Percentiles rank a stretch among this genome's conserved stretches.
Conservation (phyloP, 1,140 invertebrate species). For the Manduca sexta region DNA sequence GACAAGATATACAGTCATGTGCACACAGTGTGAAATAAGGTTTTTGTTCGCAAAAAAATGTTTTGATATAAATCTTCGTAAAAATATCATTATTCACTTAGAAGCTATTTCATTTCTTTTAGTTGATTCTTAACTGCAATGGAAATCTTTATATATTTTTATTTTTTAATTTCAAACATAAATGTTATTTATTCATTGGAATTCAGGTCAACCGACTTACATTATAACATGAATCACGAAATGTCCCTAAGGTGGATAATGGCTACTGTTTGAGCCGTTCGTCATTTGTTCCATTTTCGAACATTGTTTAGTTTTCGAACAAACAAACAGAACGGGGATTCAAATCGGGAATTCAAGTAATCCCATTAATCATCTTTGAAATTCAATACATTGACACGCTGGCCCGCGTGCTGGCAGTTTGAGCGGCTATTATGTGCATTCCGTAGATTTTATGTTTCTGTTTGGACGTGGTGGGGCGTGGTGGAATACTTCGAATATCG, state of each 20-base stretch:
- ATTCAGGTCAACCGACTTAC: not conserved
- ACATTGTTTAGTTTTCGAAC: conserved; percentile 8
- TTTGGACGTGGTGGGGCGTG: conserved; percentile 32
- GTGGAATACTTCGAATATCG: conserved; percentile 52
- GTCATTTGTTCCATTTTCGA: conserved; percentile 1
- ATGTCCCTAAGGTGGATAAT: too few species aligned
- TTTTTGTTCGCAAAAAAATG: conserved; percentile 42
- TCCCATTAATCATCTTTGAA: conserved; percentile 64
- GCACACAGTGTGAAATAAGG: conserved; percentile 59
- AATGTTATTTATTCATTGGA: too few species aligned
- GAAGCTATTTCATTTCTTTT: not conserved
- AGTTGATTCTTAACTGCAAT: too few species aligned
- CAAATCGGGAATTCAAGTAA: conserved; percentile 44
- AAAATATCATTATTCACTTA: conserved; percentile 15
- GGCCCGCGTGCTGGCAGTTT: conserved; percentile 18
- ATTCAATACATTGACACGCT: conserved; percentile 66
- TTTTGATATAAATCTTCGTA: conserved; percentile 23
- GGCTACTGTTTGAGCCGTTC: too few species aligned
- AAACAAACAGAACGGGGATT: conserved; percentile 25
- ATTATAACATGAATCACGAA: not conserved
- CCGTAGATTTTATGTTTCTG: conserved; percentile 64
- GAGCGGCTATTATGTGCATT: conserved; percentile 48
- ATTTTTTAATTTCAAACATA: too few species aligned
- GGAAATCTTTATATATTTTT: too few species aligned
- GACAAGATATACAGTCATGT: conserved; percentile 45